Evolutionary conservation across 2,888 invertebrate species (phyloP).

Genomic region (Agriotes lineatus): DNA sequence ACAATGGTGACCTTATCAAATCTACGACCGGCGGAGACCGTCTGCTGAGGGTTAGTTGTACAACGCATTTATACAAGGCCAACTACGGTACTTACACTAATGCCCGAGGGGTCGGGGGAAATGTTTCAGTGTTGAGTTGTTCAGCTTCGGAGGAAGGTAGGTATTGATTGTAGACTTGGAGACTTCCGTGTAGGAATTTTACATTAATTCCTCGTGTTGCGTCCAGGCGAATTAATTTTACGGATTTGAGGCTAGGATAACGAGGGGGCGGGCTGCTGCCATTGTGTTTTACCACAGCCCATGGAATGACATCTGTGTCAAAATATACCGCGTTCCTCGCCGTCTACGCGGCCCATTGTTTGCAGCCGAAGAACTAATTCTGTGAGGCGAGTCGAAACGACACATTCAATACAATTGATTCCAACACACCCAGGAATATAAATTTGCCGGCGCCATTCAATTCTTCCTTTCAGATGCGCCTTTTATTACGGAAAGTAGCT

Average conservation of each 20-base stretch:
- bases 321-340: not conserved
- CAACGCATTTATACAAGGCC: conserved; percentile 30
- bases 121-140: not conserved
- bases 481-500: conserved; percentile 25
- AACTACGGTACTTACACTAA: conserved; percentile 23
- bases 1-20: conserved; percentile 34
- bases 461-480: conserved; percentile 15
- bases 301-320: conserved; percentile 4
- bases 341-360: conserved; percentile 10
- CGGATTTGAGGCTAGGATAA: no score
- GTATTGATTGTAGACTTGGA: not conserved
- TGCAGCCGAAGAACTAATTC: conserved; percentile 26
- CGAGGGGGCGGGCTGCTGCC: no score
- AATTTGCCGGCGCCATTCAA: conserved; percentile 16
- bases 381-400: conserved; percentile 23
- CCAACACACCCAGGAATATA: conserved; percentile 28
- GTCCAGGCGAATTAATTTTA: no score
- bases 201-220: no score
- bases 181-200: no score
- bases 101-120: not conserved
- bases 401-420: conserved; percentile 27
- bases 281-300: no score
- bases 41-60: conserved; percentile 33
- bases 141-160: not conserved
- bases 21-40: conserved; percentile 23